These are phyloP conservation scores for Sardinella longiceps DNA, from an alignment of 2,797 vertebrate genomes.

Conservation along the genomic window DNA sequence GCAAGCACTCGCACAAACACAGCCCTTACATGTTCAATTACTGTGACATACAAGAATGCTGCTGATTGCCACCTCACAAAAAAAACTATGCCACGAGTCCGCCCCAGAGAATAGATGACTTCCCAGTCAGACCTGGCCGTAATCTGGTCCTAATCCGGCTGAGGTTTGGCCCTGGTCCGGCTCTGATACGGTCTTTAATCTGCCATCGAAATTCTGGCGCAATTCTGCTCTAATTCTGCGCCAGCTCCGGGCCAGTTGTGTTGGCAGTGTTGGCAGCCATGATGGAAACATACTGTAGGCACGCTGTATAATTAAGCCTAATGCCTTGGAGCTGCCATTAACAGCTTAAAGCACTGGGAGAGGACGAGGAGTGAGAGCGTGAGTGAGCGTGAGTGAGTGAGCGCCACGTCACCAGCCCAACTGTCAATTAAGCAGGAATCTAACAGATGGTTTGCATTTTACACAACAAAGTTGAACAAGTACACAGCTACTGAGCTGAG, in stretches of 20 bases:
- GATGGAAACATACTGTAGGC: slow-evolving; percentile 49
- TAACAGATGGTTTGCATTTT: slow-evolving; percentile 56
- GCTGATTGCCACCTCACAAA: slow-evolving; percentile 45
- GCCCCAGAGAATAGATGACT: slow-evolving; percentile 26
- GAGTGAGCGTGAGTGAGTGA: too few species aligned
- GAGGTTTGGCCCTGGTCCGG: background rate
- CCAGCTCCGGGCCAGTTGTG: background rate
- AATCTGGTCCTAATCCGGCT: background rate
- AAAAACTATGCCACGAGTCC: slow-evolving; percentile 6
- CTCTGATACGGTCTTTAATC: background rate
- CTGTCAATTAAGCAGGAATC: slow-evolving; percentile 54
- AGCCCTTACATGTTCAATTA: slow-evolving; percentile 42
- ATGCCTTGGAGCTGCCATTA: slow-evolving; percentile 43
- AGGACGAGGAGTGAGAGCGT: slow-evolving; percentile 30
- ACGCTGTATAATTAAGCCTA: slow-evolving; percentile 47
- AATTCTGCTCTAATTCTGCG: background rate
- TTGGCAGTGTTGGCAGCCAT: slow-evolving; percentile 21
- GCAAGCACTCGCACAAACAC: slow-evolving; percentile 41
- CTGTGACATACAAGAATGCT: slow-evolving; percentile 47
- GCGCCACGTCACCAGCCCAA: slow-evolving; percentile 46
- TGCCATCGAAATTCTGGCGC: background rate
- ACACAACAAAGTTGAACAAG: slow-evolving; percentile 45
- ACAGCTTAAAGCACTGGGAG: slow-evolving; percentile 29
- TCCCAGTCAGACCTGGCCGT: background rate
- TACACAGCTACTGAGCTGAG: slow-evolving; percentile 49